Conservation (phyloP, 2,888 invertebrate species). For the Drosophila colorata region DNA sequence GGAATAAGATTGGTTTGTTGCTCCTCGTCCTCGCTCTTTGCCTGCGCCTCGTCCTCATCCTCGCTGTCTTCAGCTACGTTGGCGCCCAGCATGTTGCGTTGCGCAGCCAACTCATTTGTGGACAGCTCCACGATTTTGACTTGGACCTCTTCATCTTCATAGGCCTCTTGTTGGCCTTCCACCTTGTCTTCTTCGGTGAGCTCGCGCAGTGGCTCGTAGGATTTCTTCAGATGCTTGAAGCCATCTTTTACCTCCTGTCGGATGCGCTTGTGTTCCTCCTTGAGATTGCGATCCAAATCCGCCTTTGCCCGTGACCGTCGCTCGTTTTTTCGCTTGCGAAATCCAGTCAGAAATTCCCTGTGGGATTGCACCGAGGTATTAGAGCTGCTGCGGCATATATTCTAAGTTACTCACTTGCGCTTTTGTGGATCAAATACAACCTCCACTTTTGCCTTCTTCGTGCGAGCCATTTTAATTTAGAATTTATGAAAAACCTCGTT, state of each 20-base stretch:
- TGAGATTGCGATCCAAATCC: slow-evolving; percentile 89
- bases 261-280: slow-evolving; percentile 91
- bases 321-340: slow-evolving; percentile 92
- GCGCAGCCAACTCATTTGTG: slow-evolving; percentile 89
- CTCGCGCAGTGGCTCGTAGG: slow-evolving; percentile 89
- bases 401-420: slow-evolving; percentile 86
- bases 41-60: slow-evolving; percentile 62
- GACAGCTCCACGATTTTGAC: slow-evolving; percentile 92
- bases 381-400: not conserved
- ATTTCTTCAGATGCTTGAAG: slow-evolving; percentile 90
- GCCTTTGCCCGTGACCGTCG: slow-evolving; percentile 91
- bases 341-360: slow-evolving; percentile 93
- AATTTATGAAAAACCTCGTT: slow-evolving; percentile 37
- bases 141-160: slow-evolving; percentile 91
- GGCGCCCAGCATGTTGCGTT: slow-evolving; percentile 90
- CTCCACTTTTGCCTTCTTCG: slow-evolving; percentile 73
- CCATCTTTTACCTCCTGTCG: slow-evolving; percentile 92
- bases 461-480: slow-evolving; percentile 64
- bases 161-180: slow-evolving; percentile 85
- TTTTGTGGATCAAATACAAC: slow-evolving; percentile 88
- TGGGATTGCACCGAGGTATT: not conserved
- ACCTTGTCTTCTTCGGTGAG: slow-evolving; percentile 81
- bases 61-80: slow-evolving; percentile 86
- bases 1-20: slow-evolving; percentile 70
- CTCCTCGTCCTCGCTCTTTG: slow-evolving; percentile 66